Evolutionary conservation across 2,797 vertebrate species (phyloP).

Genomic region (Alosa sapidissima): DNA sequence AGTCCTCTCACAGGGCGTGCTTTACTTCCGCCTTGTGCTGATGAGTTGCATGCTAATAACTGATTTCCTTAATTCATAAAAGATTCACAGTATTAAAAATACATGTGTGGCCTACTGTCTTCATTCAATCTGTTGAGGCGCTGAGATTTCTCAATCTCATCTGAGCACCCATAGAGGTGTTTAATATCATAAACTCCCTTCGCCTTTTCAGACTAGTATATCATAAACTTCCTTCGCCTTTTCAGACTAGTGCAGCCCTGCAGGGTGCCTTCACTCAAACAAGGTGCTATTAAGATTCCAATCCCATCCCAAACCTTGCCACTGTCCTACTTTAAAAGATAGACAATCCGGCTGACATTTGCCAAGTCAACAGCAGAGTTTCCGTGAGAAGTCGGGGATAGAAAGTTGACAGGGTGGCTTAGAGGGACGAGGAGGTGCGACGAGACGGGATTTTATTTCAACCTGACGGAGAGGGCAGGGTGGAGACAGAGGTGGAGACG

Average conservation of each 20-base stretch:
- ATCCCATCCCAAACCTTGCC: neutral
- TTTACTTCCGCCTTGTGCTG: neutral
- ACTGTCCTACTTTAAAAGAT: neutral
- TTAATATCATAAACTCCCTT: neutral
- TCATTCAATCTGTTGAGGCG: neutral
- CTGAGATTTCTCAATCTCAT: neutral
- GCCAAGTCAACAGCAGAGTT: neutral
- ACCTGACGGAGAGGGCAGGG: neutral
- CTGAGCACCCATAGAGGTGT: neutral
- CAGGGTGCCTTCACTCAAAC: neutral
- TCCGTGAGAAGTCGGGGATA: neutral
- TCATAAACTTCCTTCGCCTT: neutral
- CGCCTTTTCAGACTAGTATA: neutral
- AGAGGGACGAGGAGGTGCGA: neutral
- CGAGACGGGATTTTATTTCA: neutral
- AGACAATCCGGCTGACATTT: constrained; percentile 14
- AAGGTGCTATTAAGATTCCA: neutral
- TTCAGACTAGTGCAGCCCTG: neutral
- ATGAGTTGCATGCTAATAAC: neutral
- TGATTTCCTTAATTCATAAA: neutral
- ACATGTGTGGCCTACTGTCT: neutral
- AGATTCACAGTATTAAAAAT: neutral
- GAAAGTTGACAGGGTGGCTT: neutral
- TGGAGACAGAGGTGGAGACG: neutral
- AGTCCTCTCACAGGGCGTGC: neutral